Base-by-base conservation (phyloP, 2,797 vertebrate genomes). In the Toxotes lorentzi region DNA sequence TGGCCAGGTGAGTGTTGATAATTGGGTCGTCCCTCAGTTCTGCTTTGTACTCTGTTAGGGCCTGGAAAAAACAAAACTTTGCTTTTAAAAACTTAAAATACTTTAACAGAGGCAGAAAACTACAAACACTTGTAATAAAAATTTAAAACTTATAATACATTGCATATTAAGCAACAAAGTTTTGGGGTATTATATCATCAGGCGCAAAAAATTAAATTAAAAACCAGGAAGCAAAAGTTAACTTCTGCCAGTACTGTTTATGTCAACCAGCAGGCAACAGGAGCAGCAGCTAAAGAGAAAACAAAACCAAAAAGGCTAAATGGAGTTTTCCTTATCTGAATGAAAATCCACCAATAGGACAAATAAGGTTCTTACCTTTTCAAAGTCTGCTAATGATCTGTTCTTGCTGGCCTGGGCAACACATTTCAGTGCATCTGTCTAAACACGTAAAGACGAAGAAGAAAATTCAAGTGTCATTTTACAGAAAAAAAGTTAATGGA, bases 381-480 rank as follows among this genome's bases (percentile, higher is more conserved):
- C 98, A 94, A 99, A 99, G 88, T 99, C 98, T 86, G 98, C 98
- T 96, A 99, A 95, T 1, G 98, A 99, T 88, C 98, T 95, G 95
- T 99, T 99, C 96, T 99, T 99, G 91, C 98, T 97, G 90, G 98
- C 98, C 89, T 97, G 97, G 77, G 98, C 98, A 90, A 99, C 96
- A 78, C 97, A 96, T 90, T 97, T 99, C 92, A 99, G 90, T 48
- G 98, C 97, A 92, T 99, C 98, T 80, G 98, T 99, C 98, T 99
- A 87, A 47, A 89, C 1, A 75, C 83, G 84, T 30, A 60, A 90
- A 81, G 10, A 76, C 9, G 54, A 35, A 72, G 57, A 30, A 40
- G 32, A 23, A 47, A 40, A 57, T 23, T 5, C 38, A 8, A 73
- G 53, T 19, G 21, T 48, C 19, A 60, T 21, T 70, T 2, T 21